Evolutionary conservation across 2,888 invertebrate genomes (phyloP).

Genomic region (Dichetophora obliterata): DNA sequence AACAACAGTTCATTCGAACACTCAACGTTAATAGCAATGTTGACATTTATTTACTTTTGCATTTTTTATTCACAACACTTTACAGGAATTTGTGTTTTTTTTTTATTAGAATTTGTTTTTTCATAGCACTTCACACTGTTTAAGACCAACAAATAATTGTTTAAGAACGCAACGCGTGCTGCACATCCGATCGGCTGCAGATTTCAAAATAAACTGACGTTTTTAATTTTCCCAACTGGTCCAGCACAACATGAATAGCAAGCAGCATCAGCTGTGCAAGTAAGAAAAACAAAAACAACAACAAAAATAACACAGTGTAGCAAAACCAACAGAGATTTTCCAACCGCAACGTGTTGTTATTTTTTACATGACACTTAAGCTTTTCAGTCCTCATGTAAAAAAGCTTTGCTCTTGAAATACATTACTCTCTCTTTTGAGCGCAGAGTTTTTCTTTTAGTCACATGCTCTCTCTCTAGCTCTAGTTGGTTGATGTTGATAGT

Average conservation of each 20-base stretch:
- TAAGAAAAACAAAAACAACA: background rate
- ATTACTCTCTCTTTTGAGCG: background rate
- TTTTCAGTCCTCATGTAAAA: background rate
- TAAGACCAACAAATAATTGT: background rate
- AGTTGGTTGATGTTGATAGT: conserved; percentile 11
- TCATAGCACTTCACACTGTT: background rate
- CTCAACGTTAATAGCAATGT: background rate
- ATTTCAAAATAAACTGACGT: conserved; percentile 51
- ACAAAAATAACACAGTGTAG: background rate
- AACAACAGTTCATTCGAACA: background rate
- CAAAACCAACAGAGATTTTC: background rate
- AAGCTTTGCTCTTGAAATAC: background rate
- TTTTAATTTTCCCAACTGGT: conserved; percentile 4
- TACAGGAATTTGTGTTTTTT: background rate
- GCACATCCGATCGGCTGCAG: conserved; percentile 51
- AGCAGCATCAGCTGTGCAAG: conserved; percentile 13
- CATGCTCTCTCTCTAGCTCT: background rate
- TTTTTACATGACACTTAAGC: background rate
- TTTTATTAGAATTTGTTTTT: background rate
- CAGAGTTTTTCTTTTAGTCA: background rate
- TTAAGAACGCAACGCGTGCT: background rate
- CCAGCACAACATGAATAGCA: background rate
- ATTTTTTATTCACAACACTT: background rate
- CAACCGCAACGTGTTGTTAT: conserved; percentile 8
- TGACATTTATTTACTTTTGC: background rate